These are phyloP conservation scores for Sinelater perroti DNA, from an alignment of 2,888 invertebrate genomes.

Conservation along the genomic window DNA sequence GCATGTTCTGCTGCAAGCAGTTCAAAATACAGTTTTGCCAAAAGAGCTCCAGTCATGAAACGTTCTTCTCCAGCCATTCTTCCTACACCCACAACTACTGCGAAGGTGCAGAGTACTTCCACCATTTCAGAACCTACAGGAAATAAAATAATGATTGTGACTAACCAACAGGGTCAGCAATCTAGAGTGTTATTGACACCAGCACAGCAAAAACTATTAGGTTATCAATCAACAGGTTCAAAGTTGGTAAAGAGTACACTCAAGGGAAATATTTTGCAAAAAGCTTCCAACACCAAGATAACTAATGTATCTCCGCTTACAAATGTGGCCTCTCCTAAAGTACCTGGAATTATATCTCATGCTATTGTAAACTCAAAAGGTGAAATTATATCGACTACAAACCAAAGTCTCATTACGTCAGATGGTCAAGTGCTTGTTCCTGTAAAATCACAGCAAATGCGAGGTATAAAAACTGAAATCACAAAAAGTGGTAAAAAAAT, in stretches of 20 bases:
- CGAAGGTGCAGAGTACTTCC: slow-evolving; percentile 47
- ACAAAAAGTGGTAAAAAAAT: slow-evolving; percentile 36
- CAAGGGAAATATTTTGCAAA: slow-evolving; percentile 43
- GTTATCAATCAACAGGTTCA: slow-evolving; percentile 60
- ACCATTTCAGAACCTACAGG: slow-evolving; percentile 55
- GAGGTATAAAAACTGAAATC: slow-evolving; percentile 56
- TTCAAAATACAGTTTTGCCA: slow-evolving; percentile 52
- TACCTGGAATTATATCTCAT: slow-evolving; percentile 44
- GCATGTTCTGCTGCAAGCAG: slow-evolving; percentile 39
- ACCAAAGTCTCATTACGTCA: slow-evolving; percentile 54
- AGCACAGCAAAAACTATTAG: slow-evolving; percentile 68
- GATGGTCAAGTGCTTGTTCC: slow-evolving; percentile 58
- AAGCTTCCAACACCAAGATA: slow-evolving; percentile 45
- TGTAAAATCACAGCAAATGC: slow-evolving; percentile 57
- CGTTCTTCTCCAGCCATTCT: slow-evolving; percentile 52
- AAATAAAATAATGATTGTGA: slow-evolving; percentile 71
- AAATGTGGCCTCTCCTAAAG: slow-evolving; percentile 1
- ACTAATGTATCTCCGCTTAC: slow-evolving; percentile 31
- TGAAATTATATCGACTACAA: slow-evolving; percentile 63
- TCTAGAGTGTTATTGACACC: slow-evolving; percentile 69
- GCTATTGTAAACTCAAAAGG: slow-evolving; percentile 67
- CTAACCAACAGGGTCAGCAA: slow-evolving; percentile 69
- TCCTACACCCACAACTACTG: slow-evolving; percentile 60
- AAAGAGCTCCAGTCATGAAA: slow-evolving; percentile 63
- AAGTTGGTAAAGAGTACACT: slow-evolving; percentile 38